A percentile compares a stretch with the other conserved stretches of the same genome.
phyloP scores from a whole-genome alignment of 2,888 invertebrate species.

The Ctena decussata region DNA sequence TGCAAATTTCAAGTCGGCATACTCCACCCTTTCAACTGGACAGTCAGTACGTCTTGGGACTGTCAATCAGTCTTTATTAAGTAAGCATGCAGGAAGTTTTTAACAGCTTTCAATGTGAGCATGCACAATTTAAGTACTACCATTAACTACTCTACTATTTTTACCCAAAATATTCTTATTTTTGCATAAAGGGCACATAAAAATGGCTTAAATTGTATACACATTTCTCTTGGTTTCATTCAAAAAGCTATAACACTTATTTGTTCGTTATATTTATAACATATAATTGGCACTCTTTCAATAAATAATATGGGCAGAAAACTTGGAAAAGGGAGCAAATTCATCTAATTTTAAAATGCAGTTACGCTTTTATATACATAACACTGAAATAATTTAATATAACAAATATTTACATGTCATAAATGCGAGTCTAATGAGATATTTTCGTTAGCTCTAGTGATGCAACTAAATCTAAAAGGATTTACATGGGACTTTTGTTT shows the following conservation, averaged over 20 bases:
- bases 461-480: background rate
- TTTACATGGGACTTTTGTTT: conserved; percentile 6
- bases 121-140: conserved; percentile 4
- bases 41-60: too few species aligned
- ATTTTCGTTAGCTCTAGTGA: conserved; percentile 6
- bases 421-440: conserved; percentile 5
- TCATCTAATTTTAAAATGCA: conserved; percentile 3
- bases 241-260: background rate
- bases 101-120: background rate
- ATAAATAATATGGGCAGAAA: conserved; percentile 6
- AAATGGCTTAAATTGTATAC: background rate
- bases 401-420: conserved; percentile 8
- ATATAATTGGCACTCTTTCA: conserved; percentile 1
- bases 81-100: too few species aligned
- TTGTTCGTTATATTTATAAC: conserved; percentile 11
- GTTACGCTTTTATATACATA: background rate
- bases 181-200: background rate
- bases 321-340: background rate
- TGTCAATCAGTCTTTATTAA: too few species aligned
- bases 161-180: conserved; percentile 6
- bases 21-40: too few species aligned
- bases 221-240: background rate
- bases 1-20: too few species aligned
- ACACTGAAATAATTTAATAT: conserved; percentile 13
- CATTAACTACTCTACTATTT: background rate